Evolutionary conservation across 2,113 vertebrate species (phyloP).

Genomic region (Anguilla japonica): DNA sequence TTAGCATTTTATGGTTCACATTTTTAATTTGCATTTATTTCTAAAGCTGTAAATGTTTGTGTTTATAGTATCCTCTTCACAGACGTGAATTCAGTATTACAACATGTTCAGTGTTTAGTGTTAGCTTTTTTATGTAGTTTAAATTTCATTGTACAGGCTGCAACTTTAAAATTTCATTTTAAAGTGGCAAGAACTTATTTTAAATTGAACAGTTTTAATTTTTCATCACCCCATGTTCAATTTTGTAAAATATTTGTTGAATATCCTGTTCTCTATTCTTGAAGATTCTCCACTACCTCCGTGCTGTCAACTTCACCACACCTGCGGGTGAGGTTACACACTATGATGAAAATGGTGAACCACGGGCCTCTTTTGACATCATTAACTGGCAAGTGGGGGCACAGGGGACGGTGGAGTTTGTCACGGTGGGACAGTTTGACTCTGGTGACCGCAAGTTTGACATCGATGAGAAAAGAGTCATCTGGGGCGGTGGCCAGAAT

Average conservation of each 20-base stretch:
- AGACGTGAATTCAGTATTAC: not conserved
- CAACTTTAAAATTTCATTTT: too few species aligned
- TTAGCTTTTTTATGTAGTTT: too few species aligned
- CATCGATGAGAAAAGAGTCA: constrained; percentile 47
- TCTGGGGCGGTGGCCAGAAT: constrained; percentile 48
- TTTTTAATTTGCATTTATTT: too few species aligned
- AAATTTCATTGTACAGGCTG: not conserved
- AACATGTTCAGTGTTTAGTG: too few species aligned
- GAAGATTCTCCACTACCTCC: constrained; percentile 55
- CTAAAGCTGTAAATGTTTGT: not conserved
- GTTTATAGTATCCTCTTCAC: not conserved
- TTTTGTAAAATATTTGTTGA: not conserved
- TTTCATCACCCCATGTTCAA: not conserved
- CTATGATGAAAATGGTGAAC: constrained; percentile 59
- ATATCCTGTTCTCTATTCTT: not conserved
- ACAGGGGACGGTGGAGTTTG: constrained; percentile 44
- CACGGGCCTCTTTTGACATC: constrained; percentile 57
- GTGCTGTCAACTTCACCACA: constrained; percentile 53
- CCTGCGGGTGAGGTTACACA: constrained; percentile 49
- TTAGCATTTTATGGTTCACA: too few species aligned
- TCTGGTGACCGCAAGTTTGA: constrained; percentile 44
- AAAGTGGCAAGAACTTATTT: not conserved
- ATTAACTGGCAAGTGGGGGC: constrained; percentile 58
- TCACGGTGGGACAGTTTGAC: constrained; percentile 55
- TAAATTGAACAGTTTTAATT: not conserved